These are phyloP conservation scores for Chaitophorus viminalis DNA, from an alignment of 2,888 invertebrate species.

Conservation along the genomic window DNA sequence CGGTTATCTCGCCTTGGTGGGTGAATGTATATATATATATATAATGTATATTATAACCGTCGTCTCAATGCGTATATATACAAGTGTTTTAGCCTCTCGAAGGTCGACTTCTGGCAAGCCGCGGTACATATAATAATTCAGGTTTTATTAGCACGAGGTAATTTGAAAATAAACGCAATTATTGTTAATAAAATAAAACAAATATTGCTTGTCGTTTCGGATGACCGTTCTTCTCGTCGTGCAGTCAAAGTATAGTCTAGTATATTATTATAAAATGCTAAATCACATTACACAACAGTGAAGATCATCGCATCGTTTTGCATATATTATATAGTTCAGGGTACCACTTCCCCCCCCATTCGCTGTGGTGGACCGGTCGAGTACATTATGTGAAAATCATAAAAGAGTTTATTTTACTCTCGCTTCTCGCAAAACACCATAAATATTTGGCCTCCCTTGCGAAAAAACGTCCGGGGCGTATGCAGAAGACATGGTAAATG, in stretches of 20 bases:
- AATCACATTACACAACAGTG: background rate
- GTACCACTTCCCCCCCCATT: no score
- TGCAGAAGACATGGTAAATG: no score
- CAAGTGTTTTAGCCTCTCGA: background rate
- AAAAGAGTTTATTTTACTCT: no score
- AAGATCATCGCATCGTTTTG: no score
- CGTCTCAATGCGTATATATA: background rate
- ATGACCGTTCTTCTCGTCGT: background rate
- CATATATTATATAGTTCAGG: no score
- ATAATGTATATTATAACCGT: background rate
- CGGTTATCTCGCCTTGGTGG: conserved; percentile 7
- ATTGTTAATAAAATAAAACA: conserved; percentile 12
- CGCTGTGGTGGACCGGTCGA: background rate
- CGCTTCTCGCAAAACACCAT: background rate
- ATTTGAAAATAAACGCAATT: conserved; percentile 20
- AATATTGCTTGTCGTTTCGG: background rate
- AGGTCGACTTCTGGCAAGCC: conserved; percentile 14
- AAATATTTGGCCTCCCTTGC: no score
- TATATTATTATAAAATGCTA: no score
- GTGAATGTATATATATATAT: background rate
- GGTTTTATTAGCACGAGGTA: conserved; percentile 46
- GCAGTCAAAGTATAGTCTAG: no score
- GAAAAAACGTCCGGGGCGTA: no score
- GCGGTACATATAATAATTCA: background rate
- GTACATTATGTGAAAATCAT: background rate